phyloP scores from a whole-genome alignment of 1,140 invertebrate genomes.

The Drosophila grimshawi region DNA sequence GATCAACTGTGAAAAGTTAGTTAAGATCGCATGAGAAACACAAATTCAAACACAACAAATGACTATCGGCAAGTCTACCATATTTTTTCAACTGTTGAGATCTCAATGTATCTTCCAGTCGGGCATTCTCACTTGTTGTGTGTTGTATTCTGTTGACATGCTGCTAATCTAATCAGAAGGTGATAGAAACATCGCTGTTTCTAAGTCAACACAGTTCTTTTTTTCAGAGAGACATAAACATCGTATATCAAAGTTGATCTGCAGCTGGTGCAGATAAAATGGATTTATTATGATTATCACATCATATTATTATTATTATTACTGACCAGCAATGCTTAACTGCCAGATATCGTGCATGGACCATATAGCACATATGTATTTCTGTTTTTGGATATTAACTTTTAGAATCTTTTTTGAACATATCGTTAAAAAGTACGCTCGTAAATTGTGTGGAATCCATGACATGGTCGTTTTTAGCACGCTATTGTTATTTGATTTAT shows the following conservation, averaged over 20 bases:
- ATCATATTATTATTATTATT: not conserved
- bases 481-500: conserved; percentile 63
- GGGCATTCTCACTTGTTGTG: no score
- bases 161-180: conserved; percentile 14
- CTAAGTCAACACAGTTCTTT: no score
- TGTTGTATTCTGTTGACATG: not conserved
- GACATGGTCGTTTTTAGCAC: conserved; percentile 28
- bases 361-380: not conserved
- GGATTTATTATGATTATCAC: not conserved
- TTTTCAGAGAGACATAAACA: no score
- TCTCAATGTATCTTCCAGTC: no score
- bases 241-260: not conserved
- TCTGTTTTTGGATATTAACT: conserved; percentile 23
- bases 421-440: conserved; percentile 52
- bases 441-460: conserved; percentile 49
- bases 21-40: no score
- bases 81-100: no score
- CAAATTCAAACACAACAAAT: no score
- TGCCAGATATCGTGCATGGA: not conserved
- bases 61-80: no score
- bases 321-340: not conserved
- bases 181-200: no score
- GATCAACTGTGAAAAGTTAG: no score
- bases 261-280: not conserved
- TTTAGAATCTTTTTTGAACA: conserved; percentile 48